phyloP scores from a whole-genome alignment of 2,113 vertebrate species.

The Pithys albifrons region DNA sequence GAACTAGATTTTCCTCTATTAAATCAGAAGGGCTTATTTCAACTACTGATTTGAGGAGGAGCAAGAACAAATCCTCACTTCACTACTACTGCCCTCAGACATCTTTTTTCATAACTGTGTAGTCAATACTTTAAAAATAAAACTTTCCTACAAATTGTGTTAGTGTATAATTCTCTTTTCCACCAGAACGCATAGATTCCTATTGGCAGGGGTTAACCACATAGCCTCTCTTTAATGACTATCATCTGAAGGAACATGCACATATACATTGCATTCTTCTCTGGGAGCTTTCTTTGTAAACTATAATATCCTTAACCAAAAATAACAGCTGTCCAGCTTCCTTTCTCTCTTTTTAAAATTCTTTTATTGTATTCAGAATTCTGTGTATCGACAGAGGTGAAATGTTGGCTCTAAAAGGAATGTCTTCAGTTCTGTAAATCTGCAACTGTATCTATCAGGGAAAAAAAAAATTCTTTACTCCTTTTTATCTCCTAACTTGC shows the following conservation, averaged over 20 bases:
- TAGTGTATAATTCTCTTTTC: conserved; percentile 3
- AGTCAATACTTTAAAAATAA: conserved; percentile 52
- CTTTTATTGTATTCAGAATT: not conserved
- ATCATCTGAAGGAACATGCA: conserved; percentile 50
- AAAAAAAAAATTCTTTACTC: not conserved
- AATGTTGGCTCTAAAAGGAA: not conserved
- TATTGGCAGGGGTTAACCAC: conserved; percentile 48
- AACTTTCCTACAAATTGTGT: conserved; percentile 23
- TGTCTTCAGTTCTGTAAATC: not conserved
- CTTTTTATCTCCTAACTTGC: not conserved
- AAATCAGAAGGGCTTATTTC: not conserved
- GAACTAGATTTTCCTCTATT: not conserved
- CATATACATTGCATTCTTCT: conserved; percentile 55
- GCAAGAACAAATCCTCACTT: not conserved
- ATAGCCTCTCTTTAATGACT: conserved; percentile 26
- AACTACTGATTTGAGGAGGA: not conserved
- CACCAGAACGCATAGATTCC: conserved; percentile 38
- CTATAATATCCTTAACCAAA: conserved; percentile 45
- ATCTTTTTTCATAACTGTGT: not conserved
- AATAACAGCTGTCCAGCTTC: conserved; percentile 45
- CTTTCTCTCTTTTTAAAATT: not conserved
- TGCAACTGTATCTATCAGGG: not conserved
- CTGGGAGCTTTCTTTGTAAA: conserved; percentile 35
- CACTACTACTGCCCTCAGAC: not conserved
- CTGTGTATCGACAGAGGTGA: not conserved